Percentiles rank a stretch among this genome's conserved stretches.
Conservation (phyloP, 2,113 vertebrate species). For the Leptosomus discolor region DNA sequence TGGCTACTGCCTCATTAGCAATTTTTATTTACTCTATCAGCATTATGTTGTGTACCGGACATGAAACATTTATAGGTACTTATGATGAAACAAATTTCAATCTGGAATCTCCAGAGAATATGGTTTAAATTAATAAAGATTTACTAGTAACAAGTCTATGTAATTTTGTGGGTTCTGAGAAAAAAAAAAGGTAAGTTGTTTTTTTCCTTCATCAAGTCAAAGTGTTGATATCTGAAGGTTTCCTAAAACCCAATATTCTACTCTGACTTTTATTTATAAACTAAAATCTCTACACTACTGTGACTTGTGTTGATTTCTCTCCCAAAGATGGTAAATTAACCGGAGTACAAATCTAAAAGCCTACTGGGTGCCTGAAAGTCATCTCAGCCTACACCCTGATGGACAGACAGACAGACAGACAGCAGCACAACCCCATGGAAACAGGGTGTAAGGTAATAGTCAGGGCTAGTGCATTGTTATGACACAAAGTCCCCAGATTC, state of each 20-base stretch:
- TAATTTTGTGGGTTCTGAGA: neutral
- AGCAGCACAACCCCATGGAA: neutral
- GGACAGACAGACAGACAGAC: too few species aligned
- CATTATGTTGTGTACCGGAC: neutral
- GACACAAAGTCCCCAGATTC: neutral
- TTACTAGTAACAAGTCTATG: neutral
- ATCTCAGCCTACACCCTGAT: neutral
- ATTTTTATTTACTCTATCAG: neutral
- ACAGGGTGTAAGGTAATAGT: neutral
- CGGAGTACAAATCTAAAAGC: neutral
- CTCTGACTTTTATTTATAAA: neutral
- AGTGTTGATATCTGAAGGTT: neutral
- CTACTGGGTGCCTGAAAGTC: neutral
- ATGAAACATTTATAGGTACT: slow-evolving; percentile 25
- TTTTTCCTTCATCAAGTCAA: neutral
- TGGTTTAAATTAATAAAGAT: neutral
- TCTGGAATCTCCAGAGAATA: neutral
- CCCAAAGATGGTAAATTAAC: neutral
- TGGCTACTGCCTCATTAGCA: neutral
- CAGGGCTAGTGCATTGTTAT: neutral
- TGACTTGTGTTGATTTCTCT: neutral
- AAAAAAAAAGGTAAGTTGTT: neutral
- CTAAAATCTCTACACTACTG: neutral
- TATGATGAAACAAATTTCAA: slow-evolving; percentile 5
- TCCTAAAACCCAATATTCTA: neutral